Percentiles rank a stretch among this genome's conserved stretches.
These are phyloP conservation scores for Nothocercus julius DNA, from an alignment of 2,113 vertebrate genomes.

Conservation along the genomic window DNA sequence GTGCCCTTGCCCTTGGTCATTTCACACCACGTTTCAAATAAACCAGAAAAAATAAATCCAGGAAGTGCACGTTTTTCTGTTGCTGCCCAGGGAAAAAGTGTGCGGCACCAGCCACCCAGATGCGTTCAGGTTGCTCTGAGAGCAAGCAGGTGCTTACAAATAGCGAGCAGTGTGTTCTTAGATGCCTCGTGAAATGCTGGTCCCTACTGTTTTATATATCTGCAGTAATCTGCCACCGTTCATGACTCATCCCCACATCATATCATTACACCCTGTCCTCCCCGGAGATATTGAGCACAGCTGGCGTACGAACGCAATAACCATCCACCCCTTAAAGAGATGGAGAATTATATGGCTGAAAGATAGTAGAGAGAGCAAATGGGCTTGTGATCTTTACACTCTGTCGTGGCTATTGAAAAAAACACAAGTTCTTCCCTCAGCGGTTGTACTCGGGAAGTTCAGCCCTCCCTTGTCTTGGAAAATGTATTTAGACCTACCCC, in stretches of 20 bases:
- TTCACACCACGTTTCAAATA: slow-evolving; percentile 41
- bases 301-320: slow-evolving; percentile 55
- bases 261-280: slow-evolving; percentile 43
- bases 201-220: slow-evolving; percentile 7
- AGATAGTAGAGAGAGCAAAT: slow-evolving; percentile 9
- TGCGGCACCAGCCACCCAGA: not conserved
- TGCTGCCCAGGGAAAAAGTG: not conserved
- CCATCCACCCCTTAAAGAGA: slow-evolving; percentile 22
- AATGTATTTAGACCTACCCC: slow-evolving; percentile 39
- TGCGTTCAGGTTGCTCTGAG: not conserved
- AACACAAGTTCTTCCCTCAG: slow-evolving; percentile 26
- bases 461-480: slow-evolving; percentile 43
- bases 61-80: not conserved
- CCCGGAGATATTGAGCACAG: slow-evolving; percentile 50
- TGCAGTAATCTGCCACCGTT: slow-evolving; percentile 29
- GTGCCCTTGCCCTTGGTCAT: slow-evolving; percentile 49
- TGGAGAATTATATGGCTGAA: not conserved
- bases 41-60: not conserved
- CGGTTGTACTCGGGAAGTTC: slow-evolving; percentile 20
- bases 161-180: not conserved
- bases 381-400: slow-evolving; percentile 42
- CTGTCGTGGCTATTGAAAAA: slow-evolving; percentile 31
- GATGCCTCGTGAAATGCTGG: not conserved
- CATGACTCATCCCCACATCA: slow-evolving; percentile 42
- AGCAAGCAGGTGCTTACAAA: not conserved